Evolutionary conservation across 2,797 vertebrate genomes (phyloP).

Genomic region (Hydrolagus colliei): DNA sequence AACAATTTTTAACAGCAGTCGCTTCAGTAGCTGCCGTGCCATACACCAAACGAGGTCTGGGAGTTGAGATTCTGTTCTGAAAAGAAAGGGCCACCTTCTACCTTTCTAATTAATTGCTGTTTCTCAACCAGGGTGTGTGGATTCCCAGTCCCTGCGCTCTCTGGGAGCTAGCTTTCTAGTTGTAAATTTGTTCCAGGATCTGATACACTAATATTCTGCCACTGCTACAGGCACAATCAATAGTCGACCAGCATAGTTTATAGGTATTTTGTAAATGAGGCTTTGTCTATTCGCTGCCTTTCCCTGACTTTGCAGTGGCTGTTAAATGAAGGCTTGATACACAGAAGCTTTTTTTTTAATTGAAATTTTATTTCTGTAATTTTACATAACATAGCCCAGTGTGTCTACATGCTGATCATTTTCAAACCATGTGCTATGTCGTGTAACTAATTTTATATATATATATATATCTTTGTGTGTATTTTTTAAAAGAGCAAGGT

Average conservation of each 20-base stretch:
- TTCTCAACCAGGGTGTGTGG: conserved; percentile 13
- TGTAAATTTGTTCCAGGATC: conserved; percentile 25
- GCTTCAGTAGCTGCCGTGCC: conserved; percentile 39
- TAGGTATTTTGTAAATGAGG: neutral
- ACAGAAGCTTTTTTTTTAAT: conserved; percentile 21
- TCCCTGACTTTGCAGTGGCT: neutral
- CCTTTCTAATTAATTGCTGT: conserved; percentile 58
- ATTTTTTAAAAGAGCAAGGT: conserved; percentile 23
- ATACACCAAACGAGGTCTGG: conserved; percentile 41
- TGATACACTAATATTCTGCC: conserved; percentile 22
- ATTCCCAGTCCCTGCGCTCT: neutral
- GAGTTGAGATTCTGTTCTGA: conserved; percentile 48
- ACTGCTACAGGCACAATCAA: conserved; percentile 19
- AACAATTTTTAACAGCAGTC: conserved; percentile 39
- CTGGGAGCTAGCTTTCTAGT: neutral
- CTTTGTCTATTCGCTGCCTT: conserved; percentile 16
- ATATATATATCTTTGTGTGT: too few species aligned
- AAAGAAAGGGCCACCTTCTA: conserved; percentile 47
- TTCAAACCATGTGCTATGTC: neutral
- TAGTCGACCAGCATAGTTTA: conserved; percentile 17
- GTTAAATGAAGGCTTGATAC: conserved; percentile 11
- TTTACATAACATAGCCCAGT: conserved; percentile 4
- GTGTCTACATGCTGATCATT: neutral
- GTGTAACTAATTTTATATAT: conserved; percentile 11
- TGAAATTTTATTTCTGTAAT: conserved; percentile 18